Evolutionary conservation across 2,113 vertebrate species (phyloP), one percentile per base, ranked within the genome.

Genomic region (Burhinus bistriatus): DNA sequence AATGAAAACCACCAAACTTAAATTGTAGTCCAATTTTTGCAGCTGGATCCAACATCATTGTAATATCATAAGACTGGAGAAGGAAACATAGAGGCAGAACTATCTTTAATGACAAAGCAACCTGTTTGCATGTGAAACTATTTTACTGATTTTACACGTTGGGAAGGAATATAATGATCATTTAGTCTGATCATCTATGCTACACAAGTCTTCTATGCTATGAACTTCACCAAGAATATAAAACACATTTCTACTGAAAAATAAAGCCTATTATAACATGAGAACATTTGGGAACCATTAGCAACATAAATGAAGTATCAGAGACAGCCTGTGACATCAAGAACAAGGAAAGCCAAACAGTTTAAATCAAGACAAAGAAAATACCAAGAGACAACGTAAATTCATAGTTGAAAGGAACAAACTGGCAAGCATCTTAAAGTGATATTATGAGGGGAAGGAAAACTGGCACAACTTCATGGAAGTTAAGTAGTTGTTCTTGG

Each of bases 291-390:
- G 83, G 82, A 93, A 76, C 64, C 65, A 91, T 97, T 97, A 97
- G 89, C 72, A 76, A 76, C 49, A 87, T 78, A 91, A 91, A 92
- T 88, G 89, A 95, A 93, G 90, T 92, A 93, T 89, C 95, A 85
- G 94, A 79, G 68, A 71, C 34, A 94, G 90, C 47, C 65, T 83
- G 75, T 92, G 83, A 87, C 75, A 84, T 82, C n/a, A 47, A 81
- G 71, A 87, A 83, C 30, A 83, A 47, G 44, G 87, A 86, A 94
- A 97, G 66, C 71, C 82, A 90, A 91, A 69, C 38, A 90, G 87
- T 86, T 97, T 94, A 83, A 97, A 94, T 95, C 77, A 84, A 86
- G 92, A 94, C 90, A 96, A 97, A 96, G 93, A 97, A 97, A 97
- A 97, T 93, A 90, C 71, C 49, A 71, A 88, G 57, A 94, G 57